phyloP scores from a whole-genome alignment of 2,888 invertebrate genomes.

The Drosophila anomelani region DNA sequence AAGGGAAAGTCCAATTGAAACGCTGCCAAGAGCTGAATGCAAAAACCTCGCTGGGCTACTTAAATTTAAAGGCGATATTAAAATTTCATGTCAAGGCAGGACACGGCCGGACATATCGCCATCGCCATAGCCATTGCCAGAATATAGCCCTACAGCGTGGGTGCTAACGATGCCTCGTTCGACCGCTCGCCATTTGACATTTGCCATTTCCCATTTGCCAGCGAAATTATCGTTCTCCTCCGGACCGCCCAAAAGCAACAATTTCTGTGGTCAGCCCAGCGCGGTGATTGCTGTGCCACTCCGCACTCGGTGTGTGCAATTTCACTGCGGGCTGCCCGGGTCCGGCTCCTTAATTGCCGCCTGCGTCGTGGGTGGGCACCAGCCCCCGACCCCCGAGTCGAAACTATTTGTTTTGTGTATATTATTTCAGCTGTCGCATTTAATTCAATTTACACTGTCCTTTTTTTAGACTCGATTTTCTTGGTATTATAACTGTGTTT shows the following conservation, averaged over 20 bases:
- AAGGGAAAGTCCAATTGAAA: conserved; percentile 54
- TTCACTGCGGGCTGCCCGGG: conserved; percentile 16
- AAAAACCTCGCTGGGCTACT: conserved; percentile 58
- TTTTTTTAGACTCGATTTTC: conserved; percentile 16
- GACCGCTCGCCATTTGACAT: conserved; percentile 53
- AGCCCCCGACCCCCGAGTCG: neutral
- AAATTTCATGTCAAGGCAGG: conserved; percentile 65
- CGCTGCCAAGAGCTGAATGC: conserved; percentile 33
- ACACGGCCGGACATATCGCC: conserved; percentile 40
- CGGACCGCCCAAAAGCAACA: conserved; percentile 32
- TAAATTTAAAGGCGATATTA: conserved; percentile 72
- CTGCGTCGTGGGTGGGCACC: conserved; percentile 24
- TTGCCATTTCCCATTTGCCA: conserved; percentile 51
- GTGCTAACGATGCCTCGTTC: conserved; percentile 56
- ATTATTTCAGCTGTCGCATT: conserved; percentile 43
- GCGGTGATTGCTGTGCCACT: conserved; percentile 14
- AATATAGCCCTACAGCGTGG: conserved; percentile 52
- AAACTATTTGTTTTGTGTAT: conserved; percentile 36
- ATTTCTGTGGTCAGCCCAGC: conserved; percentile 41
- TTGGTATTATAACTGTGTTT: neutral
- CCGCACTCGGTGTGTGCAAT: conserved; percentile 20
- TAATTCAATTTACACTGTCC: conserved; percentile 41
- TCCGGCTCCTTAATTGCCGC: conserved; percentile 41
- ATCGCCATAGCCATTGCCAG: conserved; percentile 10
- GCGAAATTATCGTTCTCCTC: conserved; percentile 57